Evolutionary conservation across 2,888 invertebrate genomes (phyloP), one percentile per base, ranked within the genome.

Genomic region (Pseudococcus viburni): DNA sequence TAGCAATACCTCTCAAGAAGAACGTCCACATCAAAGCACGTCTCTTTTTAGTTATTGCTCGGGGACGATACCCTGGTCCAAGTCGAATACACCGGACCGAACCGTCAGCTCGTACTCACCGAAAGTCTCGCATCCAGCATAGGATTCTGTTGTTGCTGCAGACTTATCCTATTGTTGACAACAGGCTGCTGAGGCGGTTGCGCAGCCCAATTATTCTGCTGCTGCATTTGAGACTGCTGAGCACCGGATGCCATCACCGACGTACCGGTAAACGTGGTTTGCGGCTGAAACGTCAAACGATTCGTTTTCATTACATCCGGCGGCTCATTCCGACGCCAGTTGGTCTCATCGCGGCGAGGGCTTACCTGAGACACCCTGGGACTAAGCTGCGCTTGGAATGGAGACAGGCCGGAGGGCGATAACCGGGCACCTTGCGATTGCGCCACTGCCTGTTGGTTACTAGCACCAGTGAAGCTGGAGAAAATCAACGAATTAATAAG

Each of bases 91-190:
- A 1, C 3, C 3, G 26, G 26, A 33, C 26, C 3, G 26, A 33
- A 33, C 11, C 11, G n/a, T 15, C 39, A 26, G 1, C 77, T 33
- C 19, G 4, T 88, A 93, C 94, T 94, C 92, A 96, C 96, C 91
- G 95, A 95, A 91, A 96, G 93, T 92, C 96, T 96, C 90, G 96
- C 95, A 92, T 95, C 96, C 91, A 97, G 93, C 96, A 97, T 96
- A 48, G 97, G 96, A 92, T 97, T 96, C 92, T 97, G 95, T 90
- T 93, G 95, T 92, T 95, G 95, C 91, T 95, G 95, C 89, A 95
- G 93, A 89, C 94, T 94, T 90, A 95, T 93, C 92, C 94, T 93
- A 68, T 90, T 90, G 88, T 90, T 88, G n/a, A 88, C 83, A 12
- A 88, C 48, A 17, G 80, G 59, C 83, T 88, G 88, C 15, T 91